Evolutionary conservation across 37 sponge, comb jelly and placozoan genomes (phyloP).

Genomic region (Theonella swinhoei): DNA sequence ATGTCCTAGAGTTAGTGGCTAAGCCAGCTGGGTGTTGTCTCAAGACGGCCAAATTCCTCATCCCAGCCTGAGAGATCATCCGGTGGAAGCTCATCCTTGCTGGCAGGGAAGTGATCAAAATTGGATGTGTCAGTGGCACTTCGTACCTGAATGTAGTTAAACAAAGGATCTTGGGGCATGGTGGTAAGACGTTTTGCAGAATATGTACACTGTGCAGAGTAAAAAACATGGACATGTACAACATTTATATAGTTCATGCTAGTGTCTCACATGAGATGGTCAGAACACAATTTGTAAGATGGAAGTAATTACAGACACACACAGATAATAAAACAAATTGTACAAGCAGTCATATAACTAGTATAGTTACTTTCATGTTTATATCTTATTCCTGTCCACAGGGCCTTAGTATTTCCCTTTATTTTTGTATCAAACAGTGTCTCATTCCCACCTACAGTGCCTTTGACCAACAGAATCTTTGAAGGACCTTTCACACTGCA

Average conservation of each 20-base stretch:
- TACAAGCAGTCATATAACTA: too few relatives aligned
- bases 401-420: too few relatives aligned
- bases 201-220: background rate
- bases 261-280: too few relatives aligned
- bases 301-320: too few relatives aligned
- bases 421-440: too few relatives aligned
- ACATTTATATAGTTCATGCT: too few relatives aligned
- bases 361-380: too few relatives aligned
- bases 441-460: too few relatives aligned
- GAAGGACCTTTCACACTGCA: too few relatives aligned
- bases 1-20: background rate
- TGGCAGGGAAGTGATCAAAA: conserved; percentile 87
- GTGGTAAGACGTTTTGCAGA: background rate
- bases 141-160: conserved; percentile 48
- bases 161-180: background rate
- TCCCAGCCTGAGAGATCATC: conserved; percentile 96
- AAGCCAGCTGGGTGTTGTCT: conserved; percentile 45
- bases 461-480: too few relatives aligned
- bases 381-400: too few relatives aligned
- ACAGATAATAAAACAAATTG: too few relatives aligned
- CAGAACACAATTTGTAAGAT: background rate
- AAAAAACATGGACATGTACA: background rate
- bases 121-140: conserved; percentile 80
- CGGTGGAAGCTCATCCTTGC: conserved; percentile 72
- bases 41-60: conserved; percentile 75